These are phyloP conservation scores for Spinus pinus DNA, from an alignment of 2,797 vertebrate species.

Conservation along the genomic window DNA sequence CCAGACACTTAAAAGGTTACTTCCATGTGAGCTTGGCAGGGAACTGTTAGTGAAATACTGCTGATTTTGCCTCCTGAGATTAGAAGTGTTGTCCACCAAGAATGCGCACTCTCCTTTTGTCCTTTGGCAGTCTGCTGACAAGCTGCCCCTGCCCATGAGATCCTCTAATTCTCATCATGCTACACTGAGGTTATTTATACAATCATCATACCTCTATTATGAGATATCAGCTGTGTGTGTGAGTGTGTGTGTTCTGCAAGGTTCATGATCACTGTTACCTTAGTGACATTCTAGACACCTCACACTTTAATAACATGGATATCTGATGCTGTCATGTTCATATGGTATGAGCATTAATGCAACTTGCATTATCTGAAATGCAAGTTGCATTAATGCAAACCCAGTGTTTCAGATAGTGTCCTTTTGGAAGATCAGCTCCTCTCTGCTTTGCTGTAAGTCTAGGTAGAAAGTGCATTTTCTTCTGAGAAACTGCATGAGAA, in stretches of 20 bases:
- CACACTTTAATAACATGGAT: not conserved
- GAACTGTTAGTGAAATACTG: not conserved
- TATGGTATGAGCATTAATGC: not conserved
- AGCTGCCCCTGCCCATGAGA: not conserved
- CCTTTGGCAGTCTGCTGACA: not conserved
- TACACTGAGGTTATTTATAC: not conserved
- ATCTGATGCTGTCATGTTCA: not conserved
- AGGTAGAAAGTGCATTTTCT: not conserved
- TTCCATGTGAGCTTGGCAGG: not conserved
- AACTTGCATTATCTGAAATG: not conserved
- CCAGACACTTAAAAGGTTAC: not conserved
- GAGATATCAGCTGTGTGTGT: not conserved
- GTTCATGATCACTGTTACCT: not conserved
- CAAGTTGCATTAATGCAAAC: not conserved
- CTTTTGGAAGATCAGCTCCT: not conserved
- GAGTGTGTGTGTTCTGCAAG: not conserved
- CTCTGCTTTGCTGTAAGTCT: not conserved
- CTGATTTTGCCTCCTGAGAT: not conserved
- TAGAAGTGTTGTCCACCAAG: not conserved
- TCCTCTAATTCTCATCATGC: not conserved
- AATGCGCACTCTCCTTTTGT: not conserved
- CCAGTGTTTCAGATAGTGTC: not conserved
- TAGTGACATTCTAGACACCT: not conserved
- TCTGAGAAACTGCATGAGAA: not conserved
- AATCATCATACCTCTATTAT: not conserved